Evolutionary conservation across 2,113 vertebrate genomes (phyloP).

Genomic region (Anhinga rufa): DNA sequence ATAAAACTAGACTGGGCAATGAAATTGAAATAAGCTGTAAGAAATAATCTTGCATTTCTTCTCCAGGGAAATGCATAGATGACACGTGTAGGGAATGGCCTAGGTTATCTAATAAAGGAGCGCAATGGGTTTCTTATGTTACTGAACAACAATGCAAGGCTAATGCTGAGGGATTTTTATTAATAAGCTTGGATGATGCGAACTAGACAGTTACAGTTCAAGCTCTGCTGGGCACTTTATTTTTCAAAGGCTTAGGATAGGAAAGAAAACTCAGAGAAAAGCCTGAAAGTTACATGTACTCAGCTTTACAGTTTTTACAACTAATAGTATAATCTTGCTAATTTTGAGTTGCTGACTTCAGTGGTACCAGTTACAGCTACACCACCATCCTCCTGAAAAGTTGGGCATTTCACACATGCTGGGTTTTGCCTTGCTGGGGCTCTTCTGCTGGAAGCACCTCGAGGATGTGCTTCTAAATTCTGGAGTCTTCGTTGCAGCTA

Average conservation of each 20-base stretch:
- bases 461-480: background rate
- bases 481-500: background rate
- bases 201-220: background rate
- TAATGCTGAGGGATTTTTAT: background rate
- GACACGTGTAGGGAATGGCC: background rate
- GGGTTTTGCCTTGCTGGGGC: background rate
- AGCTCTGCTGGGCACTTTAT: background rate
- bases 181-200: background rate
- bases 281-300: background rate
- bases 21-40: conserved; percentile 7
- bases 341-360: background rate
- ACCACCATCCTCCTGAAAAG: background rate
- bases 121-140: background rate
- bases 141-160: background rate
- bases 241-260: background rate
- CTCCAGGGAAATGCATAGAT: background rate
- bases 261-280: background rate
- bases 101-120: background rate
- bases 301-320: background rate
- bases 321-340: background rate
- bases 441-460: background rate
- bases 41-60: conserved; percentile 20
- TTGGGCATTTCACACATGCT: fast-evolving
- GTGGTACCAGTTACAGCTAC: background rate
- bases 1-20: conserved; percentile 22